These are phyloP conservation scores for Proteles cristata DNA, from an alignment of 2,113 vertebrate genomes.

Conservation along the genomic window DNA sequence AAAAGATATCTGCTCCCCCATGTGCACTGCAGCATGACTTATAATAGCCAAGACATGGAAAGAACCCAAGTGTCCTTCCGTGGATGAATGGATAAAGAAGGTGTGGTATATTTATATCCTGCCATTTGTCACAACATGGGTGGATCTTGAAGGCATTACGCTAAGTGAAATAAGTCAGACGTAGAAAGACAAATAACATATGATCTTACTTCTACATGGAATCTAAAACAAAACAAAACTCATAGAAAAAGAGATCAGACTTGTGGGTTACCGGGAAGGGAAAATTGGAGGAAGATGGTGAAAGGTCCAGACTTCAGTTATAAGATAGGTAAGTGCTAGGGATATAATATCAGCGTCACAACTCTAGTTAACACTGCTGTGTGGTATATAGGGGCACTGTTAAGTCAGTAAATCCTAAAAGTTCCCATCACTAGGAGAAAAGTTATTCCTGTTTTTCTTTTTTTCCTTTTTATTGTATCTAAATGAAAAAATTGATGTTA, in stretches of 20 bases:
- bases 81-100: not conserved
- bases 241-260: not conserved
- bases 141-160: not conserved
- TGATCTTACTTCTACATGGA: not conserved
- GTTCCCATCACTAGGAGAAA: not conserved
- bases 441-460: not conserved
- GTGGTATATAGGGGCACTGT: not conserved
- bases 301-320: not conserved
- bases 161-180: not conserved
- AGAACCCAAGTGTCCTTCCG: not conserved
- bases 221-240: not conserved
- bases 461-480: not conserved
- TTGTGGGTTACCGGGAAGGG: not conserved
- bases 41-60: not conserved
- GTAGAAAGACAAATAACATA: not conserved
- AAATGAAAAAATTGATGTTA: not conserved
- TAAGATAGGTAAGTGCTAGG: not conserved
- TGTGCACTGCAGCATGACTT: not conserved
- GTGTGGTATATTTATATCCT: not conserved
- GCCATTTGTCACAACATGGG: not conserved
- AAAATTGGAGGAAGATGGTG: not conserved
- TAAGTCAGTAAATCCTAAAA: not conserved
- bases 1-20: not conserved
- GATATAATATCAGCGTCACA: not conserved
- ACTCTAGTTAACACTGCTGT: not conserved